Conservation (phyloP, 2,113 vertebrate genomes). For the Tragelaphus imberbis region DNA sequence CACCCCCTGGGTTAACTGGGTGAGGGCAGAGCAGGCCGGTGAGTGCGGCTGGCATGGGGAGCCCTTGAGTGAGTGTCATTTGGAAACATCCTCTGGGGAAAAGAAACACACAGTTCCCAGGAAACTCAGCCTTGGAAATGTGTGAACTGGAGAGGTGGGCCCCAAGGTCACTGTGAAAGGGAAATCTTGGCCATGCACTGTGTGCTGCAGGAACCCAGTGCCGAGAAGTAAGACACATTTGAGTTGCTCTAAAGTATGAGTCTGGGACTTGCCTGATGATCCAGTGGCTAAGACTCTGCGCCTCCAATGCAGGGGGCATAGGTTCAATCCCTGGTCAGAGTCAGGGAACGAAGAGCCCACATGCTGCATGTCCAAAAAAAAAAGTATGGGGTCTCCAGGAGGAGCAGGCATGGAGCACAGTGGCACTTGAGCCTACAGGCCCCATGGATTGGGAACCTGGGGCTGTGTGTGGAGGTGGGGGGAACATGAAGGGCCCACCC, state of each 20-base stretch:
- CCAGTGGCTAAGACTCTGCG: neutral
- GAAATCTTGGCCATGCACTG: neutral
- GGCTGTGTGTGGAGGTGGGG: neutral
- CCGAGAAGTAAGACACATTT: neutral
- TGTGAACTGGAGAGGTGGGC: neutral
- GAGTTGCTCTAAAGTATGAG: neutral
- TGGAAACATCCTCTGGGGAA: neutral
- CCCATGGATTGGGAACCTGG: neutral
- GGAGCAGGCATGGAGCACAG: neutral
- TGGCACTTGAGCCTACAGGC: neutral
- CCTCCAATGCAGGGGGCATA: neutral
- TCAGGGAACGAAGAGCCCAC: neutral
- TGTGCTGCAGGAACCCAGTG: neutral
- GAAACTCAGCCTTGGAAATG: neutral
- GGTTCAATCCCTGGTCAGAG: neutral
- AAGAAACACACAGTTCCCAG: neutral
- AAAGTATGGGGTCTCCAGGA: neutral
- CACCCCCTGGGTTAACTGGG: rapidly evolving
- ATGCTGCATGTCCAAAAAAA: neutral
- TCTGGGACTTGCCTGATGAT: neutral
- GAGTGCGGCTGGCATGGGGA: no score
- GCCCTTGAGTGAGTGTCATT: neutral
- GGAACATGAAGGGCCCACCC: rapidly evolving
- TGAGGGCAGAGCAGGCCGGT: neutral
- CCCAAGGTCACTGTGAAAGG: neutral